Base-by-base conservation (phyloP, 2,797 vertebrate genomes). In the Anguilla megastoma region DNA sequence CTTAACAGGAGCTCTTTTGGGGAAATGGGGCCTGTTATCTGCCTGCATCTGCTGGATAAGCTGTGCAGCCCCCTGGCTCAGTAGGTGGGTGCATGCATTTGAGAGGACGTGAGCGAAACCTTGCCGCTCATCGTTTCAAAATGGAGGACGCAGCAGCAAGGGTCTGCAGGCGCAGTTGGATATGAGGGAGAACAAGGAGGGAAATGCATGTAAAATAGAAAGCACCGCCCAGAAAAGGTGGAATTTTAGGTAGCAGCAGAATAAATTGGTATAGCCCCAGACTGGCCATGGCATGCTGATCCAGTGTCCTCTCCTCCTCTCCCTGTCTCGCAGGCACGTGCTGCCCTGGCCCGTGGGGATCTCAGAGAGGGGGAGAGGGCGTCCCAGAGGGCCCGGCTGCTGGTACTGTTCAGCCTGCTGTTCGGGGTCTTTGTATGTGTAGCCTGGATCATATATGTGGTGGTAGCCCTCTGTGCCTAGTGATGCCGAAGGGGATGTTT, bases 341-440 rank as follows among this genome's bases (percentile, higher is more conserved):
- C 94, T 0, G 96, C 96, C 0, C 89, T 97, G 45, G 21, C 92
- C 87, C 91, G 96, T 0, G 96, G 96, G 0, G 95, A 96, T 89
- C 1, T 95, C 66, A 90, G 87, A 3, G 95, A 94, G 88, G 97
- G 96, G 0, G 91, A 92, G 10, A 91, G 80, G 41, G 93, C 96
- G 0, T 97, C 97, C 1, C 92, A 84, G 76, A 97, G 95, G 89
- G 95, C 96, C 0, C 96, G 93, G 56, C 89, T 88, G 0, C 93
- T 97, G 0, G 92, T 97, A 21, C 90, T 97, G 89, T 94, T 96
- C 95, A 97, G 97, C 89, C 90, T 97, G 84, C 90, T 96, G 76
- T 95, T 97, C 0, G 97, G 97, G 0, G 66, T 96, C 76, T 95
- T 96, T 0, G 90, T 94, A 69, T 96, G 95, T 14, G 71, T 95